Base-by-base conservation (phyloP, 2,113 vertebrate species). In the Pedetes capensis region DNA sequence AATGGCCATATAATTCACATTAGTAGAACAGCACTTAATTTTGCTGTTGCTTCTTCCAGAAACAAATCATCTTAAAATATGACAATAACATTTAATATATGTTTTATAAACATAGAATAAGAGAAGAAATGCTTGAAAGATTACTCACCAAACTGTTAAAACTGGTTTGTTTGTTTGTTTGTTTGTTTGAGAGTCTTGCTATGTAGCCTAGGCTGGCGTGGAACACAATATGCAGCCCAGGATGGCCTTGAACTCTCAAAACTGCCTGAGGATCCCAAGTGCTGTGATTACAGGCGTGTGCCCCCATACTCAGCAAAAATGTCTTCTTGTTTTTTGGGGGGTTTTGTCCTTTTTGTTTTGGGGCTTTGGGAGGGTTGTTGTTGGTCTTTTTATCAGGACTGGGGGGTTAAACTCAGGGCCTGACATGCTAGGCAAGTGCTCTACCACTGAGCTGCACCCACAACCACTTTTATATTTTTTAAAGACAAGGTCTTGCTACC, bases 41-140 rank as follows among this genome's bases (percentile, higher is more conserved):
- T 82, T 93, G 61, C 51, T 59, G 37, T 23, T 82, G 18, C 42
- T 96, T 27, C 6, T 42, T 85, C 23, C 47, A 88, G 27, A 93
- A 66, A 87, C 72, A 74, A 89, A 92, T 82, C 25, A 82, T 53
- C 32, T 85, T 76, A 89, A 87, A 82, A 72, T 51, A 74, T 11
- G 39, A 89, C 64, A 37, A 51, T 55, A 51, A 68, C 42, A 39
- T 53, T 63, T 59, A 55, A 61, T 37, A 59, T 17, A 64, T 59
- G 42, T 39, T 90, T 8, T 29, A 51, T 57, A 66, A 57, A 14
- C 47, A 93, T 0, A 83, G 27, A 94, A 14, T 37, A 32, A 53
- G 79, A 63, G 12, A 85, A 83, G 55, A 44, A 55, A 81, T 55
- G 25, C 86, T 74, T 74, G 18, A 64, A 92, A 64, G 66, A 80